Base-by-base conservation (phyloP, 2,797 vertebrate species). In the Australoheros facetus region DNA sequence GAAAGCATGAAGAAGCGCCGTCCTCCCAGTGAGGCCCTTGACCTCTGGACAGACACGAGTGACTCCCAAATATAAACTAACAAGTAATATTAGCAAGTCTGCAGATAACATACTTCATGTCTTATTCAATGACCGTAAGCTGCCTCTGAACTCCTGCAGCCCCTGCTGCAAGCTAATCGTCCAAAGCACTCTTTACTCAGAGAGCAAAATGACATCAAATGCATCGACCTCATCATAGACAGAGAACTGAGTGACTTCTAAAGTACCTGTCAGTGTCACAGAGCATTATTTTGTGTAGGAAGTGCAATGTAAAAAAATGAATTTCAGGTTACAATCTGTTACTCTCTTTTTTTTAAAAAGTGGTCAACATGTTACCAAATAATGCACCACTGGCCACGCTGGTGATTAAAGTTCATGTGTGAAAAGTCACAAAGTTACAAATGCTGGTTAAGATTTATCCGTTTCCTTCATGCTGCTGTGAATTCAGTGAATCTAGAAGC, bases 401-500 rank as follows among this genome's bases (percentile, higher is more conserved):
- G 23, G 62, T 48, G 26, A 66, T 42, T 64, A 45, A 64, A 64
- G 23, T 64, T 37, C 45, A 66, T 66, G 39, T 23, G 28, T 69
- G 64, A 10, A 69, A 69, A 30, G 42, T 23, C 11, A 21, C 9
- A 1, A 53, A n/a, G 51, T 69, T 51, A 37, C 11, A 4, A 7
- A 5, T 9, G 8, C 73, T 56, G 48, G 39, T 17, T 39, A 3
- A 28, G 62, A 78, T 75, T 77, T 1, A 59, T 62, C 9, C 3
- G 55, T 71, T 51, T 81, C 39, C 70, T 83, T 56, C 71, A 28
- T 45, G 8, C n/a, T 56, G 21, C 14, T 60, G 30, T 32, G 39
- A 77, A 74, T 82, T 62, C 64, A 53, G 39, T 45, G 16, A 19
- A 74, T 85, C 74, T 77, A 42, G 19, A 57, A 7, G 39, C 11